Evolutionary conservation across 2,797 vertebrate genomes (phyloP).

Genomic region (Girardinus metallicus): DNA sequence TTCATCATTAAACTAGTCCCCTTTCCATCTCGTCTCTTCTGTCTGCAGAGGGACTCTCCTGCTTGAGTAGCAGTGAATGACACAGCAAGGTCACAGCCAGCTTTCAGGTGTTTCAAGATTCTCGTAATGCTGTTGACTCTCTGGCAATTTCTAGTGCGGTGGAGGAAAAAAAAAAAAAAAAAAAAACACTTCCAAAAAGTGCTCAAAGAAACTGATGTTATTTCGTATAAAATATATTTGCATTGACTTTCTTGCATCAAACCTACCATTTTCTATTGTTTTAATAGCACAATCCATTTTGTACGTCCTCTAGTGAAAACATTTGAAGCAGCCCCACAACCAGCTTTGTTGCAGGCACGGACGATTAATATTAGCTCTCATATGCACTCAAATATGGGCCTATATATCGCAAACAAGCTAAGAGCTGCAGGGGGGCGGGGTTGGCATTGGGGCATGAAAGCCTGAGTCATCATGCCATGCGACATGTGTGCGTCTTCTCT

Average conservation of each 20-base stretch:
- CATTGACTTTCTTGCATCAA: conserved; percentile 32
- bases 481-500: conserved; percentile 58
- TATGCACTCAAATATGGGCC: conserved; percentile 32
- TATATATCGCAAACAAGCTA: conserved; percentile 36
- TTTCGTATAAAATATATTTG: neutral
- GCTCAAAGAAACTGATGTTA: neutral
- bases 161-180: neutral
- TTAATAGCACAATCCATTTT: conserved; percentile 53
- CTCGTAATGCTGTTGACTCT: conserved; percentile 19
- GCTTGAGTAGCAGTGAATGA: conserved; percentile 51
- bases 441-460: conserved; percentile 34
- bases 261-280: conserved; percentile 21
- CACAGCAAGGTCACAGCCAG: conserved; percentile 61
- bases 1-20: conserved; percentile 36
- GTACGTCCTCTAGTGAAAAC: conserved; percentile 56
- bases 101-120: conserved; percentile 29
- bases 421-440: conserved; percentile 16
- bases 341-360: conserved; percentile 39
- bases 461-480: conserved; percentile 68
- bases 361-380: conserved; percentile 38
- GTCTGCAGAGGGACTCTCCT: conserved; percentile 30
- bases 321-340: conserved; percentile 47
- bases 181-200: conserved; percentile 8
- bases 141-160: conserved; percentile 4
- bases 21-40: conserved; percentile 40